Base-by-base conservation (phyloP, 1,140 invertebrate genomes). In the Druon quercuslanigerum region DNA sequence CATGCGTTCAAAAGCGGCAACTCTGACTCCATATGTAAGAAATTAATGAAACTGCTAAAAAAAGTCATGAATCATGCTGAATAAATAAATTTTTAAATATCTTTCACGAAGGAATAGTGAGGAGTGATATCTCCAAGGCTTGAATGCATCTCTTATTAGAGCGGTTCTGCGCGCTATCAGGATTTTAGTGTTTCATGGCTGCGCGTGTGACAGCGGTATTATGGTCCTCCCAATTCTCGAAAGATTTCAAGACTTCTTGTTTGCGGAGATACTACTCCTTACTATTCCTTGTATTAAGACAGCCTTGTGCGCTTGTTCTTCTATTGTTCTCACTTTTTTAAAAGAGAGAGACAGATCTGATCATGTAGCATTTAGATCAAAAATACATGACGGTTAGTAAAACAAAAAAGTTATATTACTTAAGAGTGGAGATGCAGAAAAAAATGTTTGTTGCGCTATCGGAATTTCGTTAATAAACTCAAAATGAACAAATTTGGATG, bases 401-500 rank as follows among this genome's bases (percentile, higher is more conserved):
- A 75, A 75, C 46, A 73, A 56, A 74, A 52, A 50, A 72, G 52
- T 57, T 33, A 77, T 51, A 20, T 75, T 76, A 76, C 77, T 46
- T 75, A 72, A 74, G 51, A 51, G 74, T 17, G 70, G 50, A 79
- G 46, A 25, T 56, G 73, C 16, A 50, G 46, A 77, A 71, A 52
- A 66, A 74, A 52, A 60, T 76, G 40, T 50, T 33, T 14, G 70
- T 52, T 51, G 50, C 40, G 19, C 19, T 46, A 75, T 25, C 77
- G 20, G 66, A n/a, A 20, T 74, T 79, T 74, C 33, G 17, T 77
- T 70, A 54, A 46, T 16, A 70, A 33, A 74, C 73, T 71, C 56
- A 33, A 72, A 66, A 66, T 7, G 66, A 73, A 33, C 71, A 74
- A 82, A 82, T 79, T 82, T 82, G 54, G 60, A 73, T 75, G 71